Conservation (phyloP, 2,113 vertebrate species). For the Mungos mungo region DNA sequence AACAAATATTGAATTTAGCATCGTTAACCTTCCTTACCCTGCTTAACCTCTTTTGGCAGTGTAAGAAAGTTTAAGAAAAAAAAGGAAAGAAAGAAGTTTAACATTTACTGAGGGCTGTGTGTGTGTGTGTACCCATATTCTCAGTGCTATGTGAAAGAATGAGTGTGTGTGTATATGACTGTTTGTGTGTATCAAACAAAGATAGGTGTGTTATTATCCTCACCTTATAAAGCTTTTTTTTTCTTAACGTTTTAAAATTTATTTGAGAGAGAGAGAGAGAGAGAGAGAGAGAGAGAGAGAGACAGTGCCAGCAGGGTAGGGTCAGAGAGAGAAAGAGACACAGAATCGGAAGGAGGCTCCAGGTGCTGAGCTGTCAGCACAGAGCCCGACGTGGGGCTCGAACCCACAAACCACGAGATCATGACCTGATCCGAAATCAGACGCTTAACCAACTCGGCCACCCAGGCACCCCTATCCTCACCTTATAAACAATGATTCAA, state of each 20-base stretch:
- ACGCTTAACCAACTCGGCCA: too few relatives aligned
- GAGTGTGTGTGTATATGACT: background rate
- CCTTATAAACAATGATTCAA: background rate
- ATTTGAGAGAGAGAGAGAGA: too few relatives aligned
- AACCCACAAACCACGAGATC: too few relatives aligned
- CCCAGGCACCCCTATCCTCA: background rate
- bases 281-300: too few relatives aligned
- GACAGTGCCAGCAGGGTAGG: too few relatives aligned
- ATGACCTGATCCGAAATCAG: too few relatives aligned
- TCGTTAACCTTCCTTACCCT: background rate
- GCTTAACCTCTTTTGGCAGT: background rate
- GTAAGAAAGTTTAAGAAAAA: background rate
- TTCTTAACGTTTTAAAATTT: too few relatives aligned
- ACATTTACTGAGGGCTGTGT: background rate
- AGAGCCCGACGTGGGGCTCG: too few relatives aligned
- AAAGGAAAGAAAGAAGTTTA: background rate
- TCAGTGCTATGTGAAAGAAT: background rate
- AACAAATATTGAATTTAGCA: constrained; percentile 11
- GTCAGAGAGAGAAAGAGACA: too few relatives aligned
- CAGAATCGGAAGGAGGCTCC: too few relatives aligned
- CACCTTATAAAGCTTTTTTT: background rate
- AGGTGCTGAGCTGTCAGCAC: too few relatives aligned
- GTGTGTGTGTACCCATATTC: background rate
- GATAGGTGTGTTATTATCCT: background rate
- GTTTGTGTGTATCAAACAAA: background rate